Evolutionary conservation across 2,888 invertebrate genomes (phyloP), one percentile per base, ranked within the genome.

Genomic region (Doris montereyensis): DNA sequence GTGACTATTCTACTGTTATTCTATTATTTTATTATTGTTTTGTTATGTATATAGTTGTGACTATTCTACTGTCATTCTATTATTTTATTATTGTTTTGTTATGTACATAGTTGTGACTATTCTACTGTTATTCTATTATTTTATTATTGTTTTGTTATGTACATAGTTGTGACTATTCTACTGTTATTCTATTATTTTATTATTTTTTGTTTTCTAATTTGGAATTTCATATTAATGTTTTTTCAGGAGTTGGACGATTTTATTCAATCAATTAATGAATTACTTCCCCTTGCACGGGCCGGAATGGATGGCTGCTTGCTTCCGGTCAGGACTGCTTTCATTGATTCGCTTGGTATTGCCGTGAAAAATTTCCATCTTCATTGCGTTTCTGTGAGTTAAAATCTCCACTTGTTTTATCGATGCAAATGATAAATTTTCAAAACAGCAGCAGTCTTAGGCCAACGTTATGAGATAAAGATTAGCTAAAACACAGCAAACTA

Each of bases 221-320:
- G 60, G 8, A 24, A 26, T 60, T 4, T 5, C 26, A 24, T 60
- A 0, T n/a, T n/a, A n/a, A n/a, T n/a, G n/a, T 78, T 41, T 68
- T 83, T 84, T 17, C 82, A 88, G 88, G 84, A 84, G 72, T 84
- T 87, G 13, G 81, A 80, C 10, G 86, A 87, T 68, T 86, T 88
- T 65, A 85, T 88, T 79, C 76, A 83, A 3, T 85, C 83, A 26
- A 75, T 87, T 30, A 86, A 88, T 79, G 84, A 83, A 58, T 82
- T 88, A 81, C 78, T 89, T n/a, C 87, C 88, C 0, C 81, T 90
- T 52, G 89, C 89, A 2, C 82, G 84, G 70, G 88, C 87, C 5
- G 89, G 89, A 4, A 77, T 80, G 57, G 89, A 88, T 2, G 87
- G 88, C 0, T 83, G 84, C 21, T 80, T 87, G 35, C 83, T 84